A percentile compares a stretch with the other conserved stretches of the same genome.
Evolutionary conservation across 2,888 invertebrate species (phyloP).

Genomic region (Pocota personata): DNA sequence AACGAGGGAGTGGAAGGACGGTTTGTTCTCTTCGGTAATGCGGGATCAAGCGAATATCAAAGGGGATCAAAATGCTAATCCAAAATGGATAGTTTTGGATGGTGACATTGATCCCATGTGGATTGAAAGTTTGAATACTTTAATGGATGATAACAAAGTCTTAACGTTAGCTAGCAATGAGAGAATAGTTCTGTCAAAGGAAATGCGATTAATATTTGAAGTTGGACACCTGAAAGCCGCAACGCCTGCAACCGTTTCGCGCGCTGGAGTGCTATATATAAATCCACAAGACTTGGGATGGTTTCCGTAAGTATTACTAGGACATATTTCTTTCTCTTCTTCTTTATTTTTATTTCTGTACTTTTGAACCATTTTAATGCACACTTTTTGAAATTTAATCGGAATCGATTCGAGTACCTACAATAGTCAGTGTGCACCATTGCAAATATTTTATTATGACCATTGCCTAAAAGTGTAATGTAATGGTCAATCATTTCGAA

Average conservation of each 20-base stretch:
- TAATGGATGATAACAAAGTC: constrained; percentile 99
- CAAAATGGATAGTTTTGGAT: constrained; percentile 97
- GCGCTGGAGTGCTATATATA: constrained; percentile 97
- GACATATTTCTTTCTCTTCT: neutral
- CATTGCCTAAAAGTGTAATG: too few relatives aligned
- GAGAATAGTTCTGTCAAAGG: constrained; percentile 93
- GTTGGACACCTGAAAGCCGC: constrained; percentile 95
- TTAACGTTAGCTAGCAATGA: constrained; percentile 97
- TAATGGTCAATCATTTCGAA: too few relatives aligned
- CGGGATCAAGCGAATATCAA: constrained; percentile 94
- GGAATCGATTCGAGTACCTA: too few relatives aligned
- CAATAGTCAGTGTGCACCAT: too few relatives aligned
- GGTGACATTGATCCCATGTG: constrained; percentile 93
- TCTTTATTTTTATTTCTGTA: neutral
- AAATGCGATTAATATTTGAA: constrained; percentile 96
- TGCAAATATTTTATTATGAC: too few relatives aligned
- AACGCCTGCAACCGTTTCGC: constrained; percentile 97
- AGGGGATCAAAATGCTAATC: constrained; percentile 86
- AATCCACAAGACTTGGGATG: constrained; percentile 97
- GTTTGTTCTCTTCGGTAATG: constrained; percentile 96
- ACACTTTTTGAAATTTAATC: neutral
- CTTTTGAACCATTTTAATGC: neutral
- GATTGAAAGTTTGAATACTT: constrained; percentile 98
- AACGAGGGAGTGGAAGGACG: constrained; percentile 96
- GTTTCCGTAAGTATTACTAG: constrained; percentile 89